Evolutionary conservation across 1,140 invertebrate species (phyloP).

Genomic region (Maconellicoccus hirsutus): DNA sequence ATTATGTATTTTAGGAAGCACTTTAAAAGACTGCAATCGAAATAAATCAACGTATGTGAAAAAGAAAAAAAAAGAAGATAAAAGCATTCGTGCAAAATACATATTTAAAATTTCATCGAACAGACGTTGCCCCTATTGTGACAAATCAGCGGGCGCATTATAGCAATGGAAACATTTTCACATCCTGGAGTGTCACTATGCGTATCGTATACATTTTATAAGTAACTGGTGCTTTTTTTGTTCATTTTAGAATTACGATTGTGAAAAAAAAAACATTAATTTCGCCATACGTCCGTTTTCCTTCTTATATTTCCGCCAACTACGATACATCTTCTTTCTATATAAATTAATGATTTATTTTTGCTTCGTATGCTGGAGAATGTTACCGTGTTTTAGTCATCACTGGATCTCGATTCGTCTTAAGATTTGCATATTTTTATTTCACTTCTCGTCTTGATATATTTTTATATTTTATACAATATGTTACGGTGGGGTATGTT

Average conservation of each 20-base stretch:
- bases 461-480: no score
- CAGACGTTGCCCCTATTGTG: conserved; percentile 1
- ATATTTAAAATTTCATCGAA: conserved; percentile 4
- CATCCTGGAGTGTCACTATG: not conserved
- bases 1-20: conserved; percentile 1
- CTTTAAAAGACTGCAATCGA: not conserved
- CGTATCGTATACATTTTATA: not conserved
- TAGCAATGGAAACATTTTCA: not conserved
- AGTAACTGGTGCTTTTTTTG: not conserved
- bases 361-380: no score
- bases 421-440: no score
- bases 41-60: not conserved
- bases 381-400: no score
- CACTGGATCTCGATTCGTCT: no score
- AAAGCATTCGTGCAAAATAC: not conserved
- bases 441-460: no score
- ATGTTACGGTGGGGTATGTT: no score
- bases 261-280: not conserved
- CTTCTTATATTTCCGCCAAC: no score
- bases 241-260: not conserved
- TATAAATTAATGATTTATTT: no score
- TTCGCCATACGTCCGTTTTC: no score
- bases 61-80: not conserved
- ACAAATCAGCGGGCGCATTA: conserved; percentile 7
- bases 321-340: no score